Base-by-base conservation (phyloP, 2,113 vertebrate genomes). In the Mesembrinibis cayennensis region DNA sequence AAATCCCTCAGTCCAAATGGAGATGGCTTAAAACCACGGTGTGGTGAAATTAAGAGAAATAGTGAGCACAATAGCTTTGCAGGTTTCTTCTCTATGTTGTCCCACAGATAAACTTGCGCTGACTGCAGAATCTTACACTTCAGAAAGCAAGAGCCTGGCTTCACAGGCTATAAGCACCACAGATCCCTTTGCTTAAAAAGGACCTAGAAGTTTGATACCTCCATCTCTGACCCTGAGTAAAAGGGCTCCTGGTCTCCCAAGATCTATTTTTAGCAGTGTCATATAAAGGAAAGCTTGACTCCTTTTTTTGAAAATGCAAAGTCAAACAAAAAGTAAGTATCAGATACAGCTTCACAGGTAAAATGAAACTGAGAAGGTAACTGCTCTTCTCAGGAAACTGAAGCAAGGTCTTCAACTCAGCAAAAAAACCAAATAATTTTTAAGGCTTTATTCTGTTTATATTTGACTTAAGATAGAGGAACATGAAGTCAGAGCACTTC, bases 131-230 rank as follows among this genome's bases (percentile, higher is more conserved):
- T 25, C 61, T 61, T 72, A 65, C 11, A 52, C 18, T 74, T 88
- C 56, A 80, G 40, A 91, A 91, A 95, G 52, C 47, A 95, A 40
- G 10, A 45, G 44, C 42, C 38, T 87, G 61, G 55, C 52, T 95
- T 76, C 83, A 61, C 7, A 66, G 40, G 67, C 81, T 76, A 12
- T 26, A 63, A 63, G 25, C 61, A 49, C 63, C 49, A 8, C 27
- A 59, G 61, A 76, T 49, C 49, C 32, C 61, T 71, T 66, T 61
- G 38, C 89, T 96, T 94, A 82, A 89, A 85, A 92, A 92, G 44
- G 80, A 50, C 52, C 13, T 87, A 38, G 73, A 95, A 95, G 81
- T 73, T 67, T 91, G 80, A 93, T 76, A 95, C 72, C 70, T 84
- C 44, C n/a, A 76, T 55, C 73, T 82, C 70, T 82, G 81, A 95